These are phyloP conservation scores for Gastracanthus pulcherrimus DNA, from an alignment of 2,888 invertebrate genomes.

Conservation along the genomic window DNA sequence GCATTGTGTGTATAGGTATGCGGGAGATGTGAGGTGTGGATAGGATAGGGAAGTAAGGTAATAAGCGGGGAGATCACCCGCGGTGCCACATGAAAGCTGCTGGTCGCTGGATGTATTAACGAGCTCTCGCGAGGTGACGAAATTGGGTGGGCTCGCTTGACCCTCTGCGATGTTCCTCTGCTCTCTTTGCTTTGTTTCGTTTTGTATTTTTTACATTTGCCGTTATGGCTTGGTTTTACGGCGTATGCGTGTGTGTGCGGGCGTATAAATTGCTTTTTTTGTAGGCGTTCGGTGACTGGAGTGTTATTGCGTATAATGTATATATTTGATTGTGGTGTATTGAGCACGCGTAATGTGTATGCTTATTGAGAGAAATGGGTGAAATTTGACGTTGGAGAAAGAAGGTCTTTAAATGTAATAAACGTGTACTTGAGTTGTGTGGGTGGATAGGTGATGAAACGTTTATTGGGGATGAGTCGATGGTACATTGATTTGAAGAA, in stretches of 20 bases:
- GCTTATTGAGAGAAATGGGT: too few species aligned
- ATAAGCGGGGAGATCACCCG: slow-evolving; percentile 30
- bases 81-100: not conserved
- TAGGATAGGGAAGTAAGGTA: not conserved
- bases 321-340: not conserved
- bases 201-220: not conserved
- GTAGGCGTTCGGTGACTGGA: not conserved
- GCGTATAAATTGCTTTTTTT: slow-evolving; percentile 32
- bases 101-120: slow-evolving; percentile 19
- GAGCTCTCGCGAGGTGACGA: slow-evolving; percentile 30
- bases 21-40: too few species aligned
- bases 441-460: too few species aligned
- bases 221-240: not conserved
- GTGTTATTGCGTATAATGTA: not conserved
- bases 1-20: not conserved
- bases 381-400: too few species aligned
- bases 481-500: too few species aligned
- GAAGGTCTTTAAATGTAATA: too few species aligned
- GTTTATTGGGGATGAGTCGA: too few species aligned
- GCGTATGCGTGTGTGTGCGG: not conserved
- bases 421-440: too few species aligned
- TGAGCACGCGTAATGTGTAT: too few species aligned
- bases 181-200: not conserved
- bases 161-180: not conserved
- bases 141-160: slow-evolving; percentile 28